Evolutionary conservation across 92 coral and sea anemone species (phyloP), one percentile per base, ranked within the genome.

Genomic region (Plumapathes pennacea): DNA sequence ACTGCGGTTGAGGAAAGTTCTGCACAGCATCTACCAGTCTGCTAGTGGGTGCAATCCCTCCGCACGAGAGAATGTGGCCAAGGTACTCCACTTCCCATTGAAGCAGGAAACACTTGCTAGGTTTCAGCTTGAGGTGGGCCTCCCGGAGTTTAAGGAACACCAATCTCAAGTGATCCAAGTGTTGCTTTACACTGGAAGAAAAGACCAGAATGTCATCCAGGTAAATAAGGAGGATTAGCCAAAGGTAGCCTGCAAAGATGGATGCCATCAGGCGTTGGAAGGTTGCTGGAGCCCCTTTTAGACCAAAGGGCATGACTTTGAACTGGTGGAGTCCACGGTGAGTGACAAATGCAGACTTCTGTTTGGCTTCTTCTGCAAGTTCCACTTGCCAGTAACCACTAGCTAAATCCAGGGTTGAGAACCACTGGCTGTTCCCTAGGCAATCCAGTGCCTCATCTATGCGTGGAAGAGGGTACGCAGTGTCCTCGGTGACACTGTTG

Each of bases 181-280:
- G 81, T 50, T 74, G 40, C 20, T 65, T 38, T 38, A 63, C 33
- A 5, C 53, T 65, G 31, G 51, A 2, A 26, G 65, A 39, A n/a
- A 74, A 72, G 23, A 72, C 50, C 13, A 74, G 41, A 1, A 74
- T 64, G 19, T 74, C 60, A 25, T 73, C 81, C 41, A 72, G 47
- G 48, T 51, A 62, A n/a, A 47, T 72, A 32, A 73, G 51, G 12
- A 64, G 46, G 43, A 62, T 65, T 12, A 23, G 31, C 81, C 59
- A 62, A 10, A 56, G 32, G 26, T 52, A 46, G 55, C 65, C 72
- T 0, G 61, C 45, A 14, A 62, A 54, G 12, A 52, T 25, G 31
- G 48, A 42, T n/a, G 53, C 70, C 27, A 61, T 47, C 58, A 54
- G 72, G 2, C 74, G 67, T 12, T 42, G 58, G 46, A 54, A 64